phyloP scores from a whole-genome alignment of 2,113 vertebrate genomes.

The Corythaeola cristata region DNA sequence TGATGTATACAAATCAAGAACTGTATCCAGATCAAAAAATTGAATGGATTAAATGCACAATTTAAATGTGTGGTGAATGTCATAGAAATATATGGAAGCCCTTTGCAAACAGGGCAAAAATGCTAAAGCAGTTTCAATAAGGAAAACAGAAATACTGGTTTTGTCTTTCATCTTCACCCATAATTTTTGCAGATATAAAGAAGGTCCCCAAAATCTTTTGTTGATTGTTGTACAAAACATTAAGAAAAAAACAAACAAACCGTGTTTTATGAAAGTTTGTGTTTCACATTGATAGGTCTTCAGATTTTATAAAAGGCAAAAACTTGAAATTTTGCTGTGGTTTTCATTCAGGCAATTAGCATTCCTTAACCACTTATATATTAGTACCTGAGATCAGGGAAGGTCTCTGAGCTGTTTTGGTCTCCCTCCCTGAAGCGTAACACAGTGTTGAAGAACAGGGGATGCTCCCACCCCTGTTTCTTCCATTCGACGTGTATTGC shows the following conservation, averaged over 20 bases:
- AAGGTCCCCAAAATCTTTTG: neutral
- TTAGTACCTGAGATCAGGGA: neutral
- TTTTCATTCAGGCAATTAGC: neutral
- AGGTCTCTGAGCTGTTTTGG: neutral
- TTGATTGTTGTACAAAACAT: neutral
- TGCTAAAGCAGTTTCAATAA: neutral
- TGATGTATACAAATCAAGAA: neutral
- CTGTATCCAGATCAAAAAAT: neutral
- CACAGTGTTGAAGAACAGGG: neutral
- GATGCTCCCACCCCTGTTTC: neutral
- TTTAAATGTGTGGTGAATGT: neutral
- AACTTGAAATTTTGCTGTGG: neutral
- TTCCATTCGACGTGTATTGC: rapidly evolving
- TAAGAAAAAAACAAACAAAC: neutral
- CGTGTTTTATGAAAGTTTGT: neutral
- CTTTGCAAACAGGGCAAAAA: neutral
- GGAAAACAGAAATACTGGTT: neutral
- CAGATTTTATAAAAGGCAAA: neutral
- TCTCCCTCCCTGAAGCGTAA: neutral
- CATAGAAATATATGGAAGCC: neutral
- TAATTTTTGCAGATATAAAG: neutral
- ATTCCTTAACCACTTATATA: neutral
- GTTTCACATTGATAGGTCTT: neutral
- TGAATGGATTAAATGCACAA: rapidly evolving
- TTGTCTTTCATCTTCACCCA: neutral